Evolutionary conservation across 2,888 invertebrate genomes (phyloP).

Genomic region (Acronicta aceris): DNA sequence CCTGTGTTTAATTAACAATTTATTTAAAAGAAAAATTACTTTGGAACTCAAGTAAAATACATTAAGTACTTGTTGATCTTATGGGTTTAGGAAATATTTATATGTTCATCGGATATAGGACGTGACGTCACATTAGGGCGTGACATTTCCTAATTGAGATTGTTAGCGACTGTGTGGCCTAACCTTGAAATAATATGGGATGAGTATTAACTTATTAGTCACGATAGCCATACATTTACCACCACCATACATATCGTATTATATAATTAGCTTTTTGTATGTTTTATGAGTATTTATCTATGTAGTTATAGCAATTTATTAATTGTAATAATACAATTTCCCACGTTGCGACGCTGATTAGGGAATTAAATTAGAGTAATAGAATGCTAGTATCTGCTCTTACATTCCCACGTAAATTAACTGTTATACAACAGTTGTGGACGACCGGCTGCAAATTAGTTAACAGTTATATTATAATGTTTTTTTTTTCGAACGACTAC

Average conservation of each 20-base stretch:
- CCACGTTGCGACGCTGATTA: constrained; percentile 35
- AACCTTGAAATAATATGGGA: constrained; percentile 51
- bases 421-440: constrained; percentile 15
- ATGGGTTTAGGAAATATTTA: constrained; percentile 1
- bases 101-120: constrained; percentile 35
- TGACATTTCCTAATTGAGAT: constrained; percentile 56
- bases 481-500: no score
- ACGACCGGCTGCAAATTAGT: constrained; percentile 19
- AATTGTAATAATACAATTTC: constrained; percentile 40
- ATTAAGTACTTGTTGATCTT: not conserved
- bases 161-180: constrained; percentile 38
- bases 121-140: constrained; percentile 50
- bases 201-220: constrained; percentile 42
- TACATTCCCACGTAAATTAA: constrained; percentile 41
- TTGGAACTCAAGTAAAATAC: not conserved
- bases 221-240: constrained; percentile 24
- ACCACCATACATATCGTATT: no score
- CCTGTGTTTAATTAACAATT: constrained; percentile 3
- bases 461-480: not conserved
- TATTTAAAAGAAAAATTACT: constrained; percentile 1
- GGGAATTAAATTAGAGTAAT: constrained; percentile 47
- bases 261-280: not conserved
- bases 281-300: constrained; percentile 10
- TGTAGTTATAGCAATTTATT: not conserved
- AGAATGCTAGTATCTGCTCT: constrained; percentile 37